phyloP scores from a whole-genome alignment of 2,888 invertebrate species.

The Lucinisca nassula region DNA sequence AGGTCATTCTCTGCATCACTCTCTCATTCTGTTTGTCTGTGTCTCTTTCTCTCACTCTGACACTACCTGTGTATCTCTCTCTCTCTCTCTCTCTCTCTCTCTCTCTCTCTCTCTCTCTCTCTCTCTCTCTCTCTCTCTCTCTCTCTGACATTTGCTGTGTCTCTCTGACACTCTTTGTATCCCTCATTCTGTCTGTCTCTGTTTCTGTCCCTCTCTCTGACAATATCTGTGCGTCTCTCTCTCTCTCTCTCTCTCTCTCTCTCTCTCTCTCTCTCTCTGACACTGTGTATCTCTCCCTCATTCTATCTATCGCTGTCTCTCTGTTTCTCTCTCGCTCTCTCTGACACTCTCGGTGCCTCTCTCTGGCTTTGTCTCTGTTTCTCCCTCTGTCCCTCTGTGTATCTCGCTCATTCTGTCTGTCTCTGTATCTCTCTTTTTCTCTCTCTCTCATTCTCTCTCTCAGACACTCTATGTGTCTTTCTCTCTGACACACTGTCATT shows the following conservation, averaged over 20 bases:
- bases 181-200: too few relatives aligned
- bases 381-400: neutral
- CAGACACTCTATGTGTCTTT: neutral
- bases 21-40: neutral
- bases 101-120: neutral
- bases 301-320: neutral
- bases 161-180: neutral
- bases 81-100: neutral
- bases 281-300: neutral
- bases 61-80: too few relatives aligned
- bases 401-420: too few relatives aligned
- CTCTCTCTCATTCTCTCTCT: neutral
- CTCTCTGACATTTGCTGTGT: neutral
- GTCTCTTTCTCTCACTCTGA: neutral
- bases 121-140: neutral
- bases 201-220: neutral
- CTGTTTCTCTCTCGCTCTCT: neutral
- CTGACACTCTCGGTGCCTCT: neutral
- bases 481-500: neutral
- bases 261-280: too few relatives aligned
- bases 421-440: too few relatives aligned
- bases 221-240: neutral
- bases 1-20: neutral
- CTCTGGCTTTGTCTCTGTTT: neutral
- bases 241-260: too few relatives aligned